Conservation (phyloP, 2,113 vertebrate genomes). For the Aegithalos caudatus region DNA sequence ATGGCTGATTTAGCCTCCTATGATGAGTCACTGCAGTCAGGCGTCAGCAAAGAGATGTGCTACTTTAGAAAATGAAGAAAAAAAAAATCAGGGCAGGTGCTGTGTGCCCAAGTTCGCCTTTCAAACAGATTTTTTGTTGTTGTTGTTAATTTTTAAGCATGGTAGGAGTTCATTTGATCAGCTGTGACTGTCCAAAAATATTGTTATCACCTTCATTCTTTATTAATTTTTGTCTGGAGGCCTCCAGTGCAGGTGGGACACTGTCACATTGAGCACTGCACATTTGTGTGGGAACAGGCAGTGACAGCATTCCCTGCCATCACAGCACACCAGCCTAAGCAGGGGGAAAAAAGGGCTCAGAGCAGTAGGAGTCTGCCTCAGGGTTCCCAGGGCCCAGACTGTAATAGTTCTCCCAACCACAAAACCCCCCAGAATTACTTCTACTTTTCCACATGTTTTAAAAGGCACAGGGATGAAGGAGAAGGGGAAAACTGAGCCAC, state of each 20-base stretch:
- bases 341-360: background rate
- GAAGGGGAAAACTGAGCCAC: background rate
- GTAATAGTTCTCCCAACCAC: background rate
- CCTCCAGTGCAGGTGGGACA: background rate
- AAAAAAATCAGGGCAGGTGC: background rate
- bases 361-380: background rate
- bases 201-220: background rate
- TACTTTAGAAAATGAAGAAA: background rate
- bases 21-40: conserved; percentile 66
- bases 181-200: background rate
- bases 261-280: background rate
- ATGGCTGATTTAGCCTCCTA: conserved; percentile 44
- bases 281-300: background rate
- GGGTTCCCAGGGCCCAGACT: background rate
- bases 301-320: background rate
- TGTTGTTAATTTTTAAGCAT: background rate
- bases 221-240: background rate
- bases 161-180: background rate
- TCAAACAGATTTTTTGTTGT: background rate
- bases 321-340: rapidly evolving
- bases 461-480: background rate
- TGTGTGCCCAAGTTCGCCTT: background rate
- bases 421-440: background rate
- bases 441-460: background rate
- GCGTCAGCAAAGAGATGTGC: conserved; percentile 45